Percentiles rank a stretch among this genome's conserved stretches.
Conservation (phyloP, 2,113 vertebrate genomes). For the Ceyx melanurus region DNA sequence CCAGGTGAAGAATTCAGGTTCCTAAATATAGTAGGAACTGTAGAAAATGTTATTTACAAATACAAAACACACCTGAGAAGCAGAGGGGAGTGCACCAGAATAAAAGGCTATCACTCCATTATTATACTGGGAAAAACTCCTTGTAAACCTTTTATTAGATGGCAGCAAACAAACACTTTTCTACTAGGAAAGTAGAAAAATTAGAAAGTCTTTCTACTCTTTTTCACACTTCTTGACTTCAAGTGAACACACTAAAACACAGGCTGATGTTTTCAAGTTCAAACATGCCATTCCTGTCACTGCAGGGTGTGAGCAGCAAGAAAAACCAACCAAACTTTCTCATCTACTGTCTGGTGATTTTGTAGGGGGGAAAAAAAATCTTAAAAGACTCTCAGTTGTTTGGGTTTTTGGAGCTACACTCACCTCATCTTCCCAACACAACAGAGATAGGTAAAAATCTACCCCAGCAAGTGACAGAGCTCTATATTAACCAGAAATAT, state of each 20-base stretch:
- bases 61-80: not conserved
- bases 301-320: constrained; percentile 9
- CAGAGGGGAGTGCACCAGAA: not conserved
- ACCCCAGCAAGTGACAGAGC: accelerated
- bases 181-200: not conserved
- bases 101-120: not conserved
- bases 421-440: accelerated
- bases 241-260: not conserved
- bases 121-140: not conserved
- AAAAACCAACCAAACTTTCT: not conserved
- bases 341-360: not conserved
- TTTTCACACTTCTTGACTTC: constrained; percentile 46
- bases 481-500: not conserved
- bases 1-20: not conserved
- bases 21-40: not conserved
- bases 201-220: too few species aligned
- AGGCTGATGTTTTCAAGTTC: constrained; percentile 53
- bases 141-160: not conserved
- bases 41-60: not conserved
- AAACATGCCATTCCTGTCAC: constrained; percentile 22
- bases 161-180: not conserved
- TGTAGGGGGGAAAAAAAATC: not conserved
- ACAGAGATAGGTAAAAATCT: not conserved
- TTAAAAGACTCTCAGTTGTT: not conserved
- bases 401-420: not conserved